Evolutionary conservation across 1,140 invertebrate genomes (phyloP).

Genomic region (Drosophila subobscura): DNA sequence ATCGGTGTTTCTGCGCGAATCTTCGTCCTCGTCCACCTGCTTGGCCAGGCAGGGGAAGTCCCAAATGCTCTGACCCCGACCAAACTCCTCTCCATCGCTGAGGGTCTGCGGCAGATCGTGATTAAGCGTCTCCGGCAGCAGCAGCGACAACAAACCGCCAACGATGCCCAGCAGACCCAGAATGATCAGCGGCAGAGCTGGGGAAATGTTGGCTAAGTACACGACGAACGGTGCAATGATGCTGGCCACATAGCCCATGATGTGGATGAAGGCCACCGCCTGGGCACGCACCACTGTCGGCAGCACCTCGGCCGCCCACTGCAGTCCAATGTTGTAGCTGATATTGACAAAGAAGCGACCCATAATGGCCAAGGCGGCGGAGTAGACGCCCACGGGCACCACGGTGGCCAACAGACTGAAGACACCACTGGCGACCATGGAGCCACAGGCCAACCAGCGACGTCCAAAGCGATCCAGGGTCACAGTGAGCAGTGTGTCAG

Average conservation of each 20-base stretch:
- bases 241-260: conserved; percentile 93
- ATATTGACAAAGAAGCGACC: conserved; percentile 94
- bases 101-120: conserved; percentile 92
- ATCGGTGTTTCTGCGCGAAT: conserved; percentile 59
- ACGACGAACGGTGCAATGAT: conserved; percentile 93
- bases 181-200: conserved; percentile 89
- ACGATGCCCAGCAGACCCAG: conserved; percentile 89
- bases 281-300: conserved; percentile 94
- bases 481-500: conserved; percentile 91
- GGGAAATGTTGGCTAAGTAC: conserved; percentile 89
- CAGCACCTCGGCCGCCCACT: conserved; percentile 93
- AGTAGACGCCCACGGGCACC: conserved; percentile 88
- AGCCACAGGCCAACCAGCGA: conserved; percentile 92
- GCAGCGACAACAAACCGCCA: conserved; percentile 89
- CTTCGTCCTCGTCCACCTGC: conserved; percentile 61
- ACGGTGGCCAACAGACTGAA: conserved; percentile 91
- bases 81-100: conserved; percentile 93
- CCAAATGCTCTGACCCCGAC: conserved; percentile 90
- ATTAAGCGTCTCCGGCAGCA: conserved; percentile 92
- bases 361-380: conserved; percentile 90
- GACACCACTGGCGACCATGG: conserved; percentile 91
- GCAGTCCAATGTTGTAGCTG: conserved; percentile 94
- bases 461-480: conserved; percentile 93
- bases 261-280: conserved; percentile 93
- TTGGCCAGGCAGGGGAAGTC: conserved; percentile 89